Conservation (phyloP, 1,140 invertebrate genomes). For the Stenopsyche tienmushanensis region DNA sequence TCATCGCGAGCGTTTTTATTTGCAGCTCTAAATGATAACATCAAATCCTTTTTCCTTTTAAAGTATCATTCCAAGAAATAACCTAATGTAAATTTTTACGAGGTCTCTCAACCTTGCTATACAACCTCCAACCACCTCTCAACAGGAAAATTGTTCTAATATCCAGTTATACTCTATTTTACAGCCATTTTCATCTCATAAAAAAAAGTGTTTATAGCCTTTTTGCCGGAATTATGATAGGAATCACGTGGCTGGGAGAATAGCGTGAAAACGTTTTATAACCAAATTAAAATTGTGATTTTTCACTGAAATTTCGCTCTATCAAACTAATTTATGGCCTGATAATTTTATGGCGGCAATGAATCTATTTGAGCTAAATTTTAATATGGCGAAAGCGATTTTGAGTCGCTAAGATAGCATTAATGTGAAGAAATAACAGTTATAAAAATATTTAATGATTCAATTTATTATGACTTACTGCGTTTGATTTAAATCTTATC, state of each 20-base stretch:
- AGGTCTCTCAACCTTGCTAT: not conserved
- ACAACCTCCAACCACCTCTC: not conserved
- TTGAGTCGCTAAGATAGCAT: too few relatives aligned
- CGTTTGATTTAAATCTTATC: too few relatives aligned
- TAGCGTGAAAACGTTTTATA: not conserved
- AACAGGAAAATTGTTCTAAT: not conserved
- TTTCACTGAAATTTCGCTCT: not conserved
- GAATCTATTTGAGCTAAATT: too few relatives aligned
- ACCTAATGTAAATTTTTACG: not conserved
- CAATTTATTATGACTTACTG: too few relatives aligned
- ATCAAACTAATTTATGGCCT: not conserved
- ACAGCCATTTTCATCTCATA: constrained; percentile 5
- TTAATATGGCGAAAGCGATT: too few relatives aligned
- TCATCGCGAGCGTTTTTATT: too few relatives aligned
- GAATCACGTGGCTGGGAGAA: not conserved
- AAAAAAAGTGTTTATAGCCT: not conserved
- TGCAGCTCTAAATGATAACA: too few relatives aligned
- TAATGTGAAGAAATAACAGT: too few relatives aligned
- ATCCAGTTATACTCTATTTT: not conserved
- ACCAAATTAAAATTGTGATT: not conserved
- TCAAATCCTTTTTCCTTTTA: too few relatives aligned
- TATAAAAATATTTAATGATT: too few relatives aligned
- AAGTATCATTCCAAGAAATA: too few relatives aligned
- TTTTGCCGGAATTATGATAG: not conserved
- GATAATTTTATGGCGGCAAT: not conserved